phyloP scores from a whole-genome alignment of 2,888 invertebrate species.

The Drosophila diplacantha region DNA sequence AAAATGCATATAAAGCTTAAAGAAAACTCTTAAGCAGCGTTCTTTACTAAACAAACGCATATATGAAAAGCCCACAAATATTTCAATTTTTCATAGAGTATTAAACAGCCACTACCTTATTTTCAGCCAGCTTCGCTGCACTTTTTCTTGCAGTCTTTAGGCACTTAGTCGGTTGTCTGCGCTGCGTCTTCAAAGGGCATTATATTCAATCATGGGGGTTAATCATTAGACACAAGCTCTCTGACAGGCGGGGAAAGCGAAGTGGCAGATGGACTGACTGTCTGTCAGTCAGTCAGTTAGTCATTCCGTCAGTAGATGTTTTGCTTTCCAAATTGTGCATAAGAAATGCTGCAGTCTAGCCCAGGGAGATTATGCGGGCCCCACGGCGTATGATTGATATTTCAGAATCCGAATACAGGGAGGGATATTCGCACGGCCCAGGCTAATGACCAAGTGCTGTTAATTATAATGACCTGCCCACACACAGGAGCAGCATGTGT shows the following conservation, averaged over 20 bases:
- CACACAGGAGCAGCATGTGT: conserved; percentile 19
- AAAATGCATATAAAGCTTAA: too few species aligned
- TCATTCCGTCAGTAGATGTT: conserved; percentile 16
- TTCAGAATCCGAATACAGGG: not conserved
- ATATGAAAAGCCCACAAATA: not conserved
- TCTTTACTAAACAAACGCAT: too few species aligned
- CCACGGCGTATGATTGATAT: conserved; percentile 44
- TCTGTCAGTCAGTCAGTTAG: conserved; percentile 17
- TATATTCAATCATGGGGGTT: conserved; percentile 51
- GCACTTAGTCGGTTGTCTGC: conserved; percentile 38
- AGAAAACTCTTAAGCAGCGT: not conserved
- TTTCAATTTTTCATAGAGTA: not conserved
- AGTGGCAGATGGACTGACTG: conserved; percentile 11
- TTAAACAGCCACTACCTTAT: not conserved
- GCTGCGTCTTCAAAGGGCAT: conserved; percentile 41
- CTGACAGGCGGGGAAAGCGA: conserved; percentile 10
- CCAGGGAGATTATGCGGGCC: conserved; percentile 7
- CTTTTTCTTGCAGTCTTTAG: conserved; percentile 25
- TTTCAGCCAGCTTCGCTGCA: conserved; percentile 6
- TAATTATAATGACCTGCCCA: conserved; percentile 44
- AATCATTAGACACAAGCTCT: conserved; percentile 45
- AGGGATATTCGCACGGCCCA: not conserved
- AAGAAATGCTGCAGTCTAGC: conserved; percentile 13
- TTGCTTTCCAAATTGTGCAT: conserved; percentile 31
- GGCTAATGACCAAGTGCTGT: conserved; percentile 42